Evolutionary conservation across 2,888 invertebrate species (phyloP).

Genomic region (Lasioglossum malachurum): DNA sequence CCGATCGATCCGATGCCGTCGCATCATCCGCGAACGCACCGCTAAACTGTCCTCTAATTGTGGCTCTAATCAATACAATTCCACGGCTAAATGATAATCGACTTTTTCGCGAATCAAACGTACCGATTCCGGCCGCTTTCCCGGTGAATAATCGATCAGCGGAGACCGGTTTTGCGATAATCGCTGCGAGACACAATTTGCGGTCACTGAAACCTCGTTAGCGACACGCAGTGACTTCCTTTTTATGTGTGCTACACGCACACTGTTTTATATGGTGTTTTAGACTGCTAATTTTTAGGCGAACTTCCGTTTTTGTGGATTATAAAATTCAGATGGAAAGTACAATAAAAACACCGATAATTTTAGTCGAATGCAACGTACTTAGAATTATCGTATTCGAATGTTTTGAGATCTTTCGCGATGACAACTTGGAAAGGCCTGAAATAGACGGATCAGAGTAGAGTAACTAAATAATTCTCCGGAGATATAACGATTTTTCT

Average conservation of each 20-base stretch:
- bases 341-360: too few relatives aligned
- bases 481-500: background rate
- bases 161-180: background rate
- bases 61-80: background rate
- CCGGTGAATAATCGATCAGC: background rate
- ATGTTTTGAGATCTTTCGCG: too few relatives aligned
- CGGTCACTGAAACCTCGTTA: background rate
- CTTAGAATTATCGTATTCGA: too few relatives aligned
- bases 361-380: too few relatives aligned
- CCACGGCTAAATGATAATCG: background rate
- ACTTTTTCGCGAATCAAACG: background rate
- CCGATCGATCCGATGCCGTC: constrained; percentile 46
- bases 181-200: background rate
- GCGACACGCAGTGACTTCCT: background rate
- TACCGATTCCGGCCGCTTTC: background rate
- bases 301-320: background rate
- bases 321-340: background rate
- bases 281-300: background rate
- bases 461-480: constrained; percentile 6
- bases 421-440: background rate
- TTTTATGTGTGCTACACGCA: background rate
- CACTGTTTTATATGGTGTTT: background rate
- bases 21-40: background rate
- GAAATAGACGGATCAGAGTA: background rate
- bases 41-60: constrained; percentile 5